Base-by-base conservation (phyloP, 2,888 invertebrate genomes). In the Unio pictorum region DNA sequence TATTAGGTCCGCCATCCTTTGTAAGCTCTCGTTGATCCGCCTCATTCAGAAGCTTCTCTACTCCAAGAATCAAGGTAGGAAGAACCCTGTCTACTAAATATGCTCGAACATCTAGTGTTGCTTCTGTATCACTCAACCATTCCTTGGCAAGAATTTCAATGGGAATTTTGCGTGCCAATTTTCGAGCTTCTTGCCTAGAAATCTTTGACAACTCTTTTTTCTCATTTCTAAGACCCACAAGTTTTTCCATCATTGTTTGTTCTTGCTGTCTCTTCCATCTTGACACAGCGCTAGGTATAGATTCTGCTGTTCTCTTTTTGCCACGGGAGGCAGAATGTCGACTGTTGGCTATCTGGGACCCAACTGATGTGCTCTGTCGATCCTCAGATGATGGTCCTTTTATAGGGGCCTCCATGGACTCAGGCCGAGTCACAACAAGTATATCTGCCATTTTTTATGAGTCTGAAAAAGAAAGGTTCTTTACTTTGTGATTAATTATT, bases 41-140 rank as follows among this genome's bases (percentile, higher is more conserved):
- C 73, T 89, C 89, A 54, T 81, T 85, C 57, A 90, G 73, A 1
- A 90, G 82, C 72, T 89, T 89, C 73, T 90, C 90, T n/a, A 89
- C 81, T 1, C 90, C 90, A 8, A 90, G 81, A 64, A 90, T 88
- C 55, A 90, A 72, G 6, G 89, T 87, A 8, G 90, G 90, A 54
- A 90, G 72, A 26, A 90, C 77, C 73, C 88, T 87, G 65, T 90
- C 89, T 15, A 90, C 87, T 55, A 90, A 74, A 75, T 84, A 89
- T 6, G 86, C 85, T 58, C 88, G 76, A 6, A 87, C 84, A 75
- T 90, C 89, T 3, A 87, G 83, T 3, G 88, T 87, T 2, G 86
- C 87, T 69, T 84, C 77, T 61, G 84, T 82, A 28, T 85, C 83
- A 68, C 83, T 85, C 55, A 89, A 72, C 89, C 89, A 90, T 54